A percentile compares a stretch with the other conserved stretches of the same genome.
Conservation (phyloP, 2,113 vertebrate genomes). For the Trichechus manatus region DNA sequence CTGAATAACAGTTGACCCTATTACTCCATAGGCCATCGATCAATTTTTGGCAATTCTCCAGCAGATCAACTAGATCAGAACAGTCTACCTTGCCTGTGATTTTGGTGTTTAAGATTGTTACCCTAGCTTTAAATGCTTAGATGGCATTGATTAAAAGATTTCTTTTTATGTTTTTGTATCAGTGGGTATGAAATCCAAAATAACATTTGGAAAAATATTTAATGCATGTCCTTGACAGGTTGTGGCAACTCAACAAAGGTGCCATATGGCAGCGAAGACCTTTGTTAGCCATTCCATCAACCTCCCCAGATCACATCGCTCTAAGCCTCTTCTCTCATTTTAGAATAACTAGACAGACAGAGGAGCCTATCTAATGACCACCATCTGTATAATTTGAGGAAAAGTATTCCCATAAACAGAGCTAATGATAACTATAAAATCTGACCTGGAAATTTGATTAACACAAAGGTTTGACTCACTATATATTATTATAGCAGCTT, state of each 20-base stretch:
- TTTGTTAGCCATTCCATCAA: neutral
- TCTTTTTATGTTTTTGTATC: neutral
- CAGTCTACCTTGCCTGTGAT: conserved; percentile 21
- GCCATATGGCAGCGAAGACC: neutral
- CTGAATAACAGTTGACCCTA: neutral
- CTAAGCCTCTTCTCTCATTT: neutral
- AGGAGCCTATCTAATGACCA: neutral
- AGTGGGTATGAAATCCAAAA: conserved; percentile 1
- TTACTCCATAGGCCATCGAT: conserved; percentile 30
- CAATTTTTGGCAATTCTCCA: conserved; percentile 34
- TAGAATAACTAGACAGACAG: neutral
- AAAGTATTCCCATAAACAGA: neutral
- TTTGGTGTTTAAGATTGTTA: neutral
- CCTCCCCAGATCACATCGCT: neutral
- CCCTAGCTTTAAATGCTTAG: neutral
- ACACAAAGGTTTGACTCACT: neutral
- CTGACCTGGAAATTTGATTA: neutral
- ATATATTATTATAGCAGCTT: neutral
- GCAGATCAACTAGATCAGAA: neutral
- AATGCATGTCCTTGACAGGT: neutral
- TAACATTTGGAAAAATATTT: conserved; percentile 38
- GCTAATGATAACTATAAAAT: neutral
- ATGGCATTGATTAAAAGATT: neutral
- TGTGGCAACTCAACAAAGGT: neutral
- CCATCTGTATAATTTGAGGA: neutral